Evolutionary conservation across 2,888 invertebrate species (phyloP).

Genomic region (Drosophila phalerata): DNA sequence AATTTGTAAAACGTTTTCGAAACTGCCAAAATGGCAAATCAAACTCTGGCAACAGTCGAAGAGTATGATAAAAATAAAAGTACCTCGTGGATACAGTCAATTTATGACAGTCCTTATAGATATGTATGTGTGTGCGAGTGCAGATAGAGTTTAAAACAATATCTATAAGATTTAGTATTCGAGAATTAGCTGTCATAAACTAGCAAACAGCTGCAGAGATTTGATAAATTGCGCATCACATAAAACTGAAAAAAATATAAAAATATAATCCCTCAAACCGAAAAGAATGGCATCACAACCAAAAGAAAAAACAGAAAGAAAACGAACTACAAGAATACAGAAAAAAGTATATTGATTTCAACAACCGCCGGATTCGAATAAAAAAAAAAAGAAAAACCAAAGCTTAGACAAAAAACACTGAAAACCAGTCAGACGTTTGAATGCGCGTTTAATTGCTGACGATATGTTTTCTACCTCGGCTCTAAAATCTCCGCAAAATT

Average conservation of each 20-base stretch:
- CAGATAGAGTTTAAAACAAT: slow-evolving; percentile 48
- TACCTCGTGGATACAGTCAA: slow-evolving; percentile 17
- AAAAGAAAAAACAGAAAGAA: not conserved
- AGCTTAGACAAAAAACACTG: not conserved
- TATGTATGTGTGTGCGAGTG: slow-evolving; percentile 15
- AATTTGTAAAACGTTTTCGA: slow-evolving; percentile 80
- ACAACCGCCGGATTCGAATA: not conserved
- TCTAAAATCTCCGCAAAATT: slow-evolving; percentile 58
- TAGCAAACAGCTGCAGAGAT: slow-evolving; percentile 69
- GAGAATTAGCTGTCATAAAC: slow-evolving; percentile 73
- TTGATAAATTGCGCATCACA: slow-evolving; percentile 68
- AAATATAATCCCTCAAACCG: slow-evolving; percentile 48
- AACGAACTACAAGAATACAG: not conserved
- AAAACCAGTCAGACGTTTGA: slow-evolving; percentile 68
- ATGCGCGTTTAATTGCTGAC: slow-evolving; percentile 79
- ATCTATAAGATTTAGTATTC: slow-evolving; percentile 67
- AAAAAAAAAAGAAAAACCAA: not conserved
- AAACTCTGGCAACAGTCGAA: slow-evolving; percentile 61
- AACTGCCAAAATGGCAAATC: slow-evolving; percentile 74
- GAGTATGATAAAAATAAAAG: slow-evolving; percentile 16
- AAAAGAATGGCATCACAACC: not conserved
- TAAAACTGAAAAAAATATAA: slow-evolving; percentile 39
- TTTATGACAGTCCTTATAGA: slow-evolving; percentile 34
- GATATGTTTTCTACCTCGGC: slow-evolving; percentile 65
- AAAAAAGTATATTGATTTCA: not conserved